These are phyloP conservation scores for Lycocorax pyrrhopterus DNA, from an alignment of 2,113 vertebrate genomes.

Conservation along the genomic window DNA sequence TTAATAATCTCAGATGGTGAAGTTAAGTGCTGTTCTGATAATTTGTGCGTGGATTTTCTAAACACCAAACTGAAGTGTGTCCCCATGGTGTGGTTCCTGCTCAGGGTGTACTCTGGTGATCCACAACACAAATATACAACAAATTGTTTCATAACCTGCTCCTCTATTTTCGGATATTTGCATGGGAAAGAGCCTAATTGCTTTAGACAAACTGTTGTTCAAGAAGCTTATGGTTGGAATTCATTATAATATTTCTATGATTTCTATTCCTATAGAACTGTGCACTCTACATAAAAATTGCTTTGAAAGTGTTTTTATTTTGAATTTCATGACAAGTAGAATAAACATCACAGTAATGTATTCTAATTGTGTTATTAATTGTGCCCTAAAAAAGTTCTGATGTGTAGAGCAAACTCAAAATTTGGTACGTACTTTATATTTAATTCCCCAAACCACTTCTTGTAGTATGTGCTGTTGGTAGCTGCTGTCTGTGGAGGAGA, in stretches of 20 bases:
- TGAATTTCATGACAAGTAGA: not conserved
- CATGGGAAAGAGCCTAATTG: not conserved
- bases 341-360: not conserved
- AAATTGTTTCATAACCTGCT: not conserved
- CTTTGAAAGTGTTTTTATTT: not conserved
- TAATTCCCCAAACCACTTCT: not conserved
- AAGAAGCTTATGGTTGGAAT: not conserved
- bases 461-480: not conserved
- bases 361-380: not conserved
- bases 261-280: not conserved
- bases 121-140: not conserved
- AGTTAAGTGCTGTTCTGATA: accelerated
- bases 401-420: not conserved
- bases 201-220: not conserved
- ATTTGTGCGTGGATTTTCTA: not conserved
- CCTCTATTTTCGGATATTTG: not conserved
- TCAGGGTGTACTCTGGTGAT: not conserved
- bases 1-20: not conserved
- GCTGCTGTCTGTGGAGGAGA: not conserved
- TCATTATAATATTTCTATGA: not conserved
- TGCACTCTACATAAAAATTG: not conserved
- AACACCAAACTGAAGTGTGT: not conserved
- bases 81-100: not conserved
- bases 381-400: not conserved
- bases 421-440: not conserved